Evolutionary conservation across 2,888 invertebrate genomes (phyloP).

Genomic region (Zele albiditarsus): DNA sequence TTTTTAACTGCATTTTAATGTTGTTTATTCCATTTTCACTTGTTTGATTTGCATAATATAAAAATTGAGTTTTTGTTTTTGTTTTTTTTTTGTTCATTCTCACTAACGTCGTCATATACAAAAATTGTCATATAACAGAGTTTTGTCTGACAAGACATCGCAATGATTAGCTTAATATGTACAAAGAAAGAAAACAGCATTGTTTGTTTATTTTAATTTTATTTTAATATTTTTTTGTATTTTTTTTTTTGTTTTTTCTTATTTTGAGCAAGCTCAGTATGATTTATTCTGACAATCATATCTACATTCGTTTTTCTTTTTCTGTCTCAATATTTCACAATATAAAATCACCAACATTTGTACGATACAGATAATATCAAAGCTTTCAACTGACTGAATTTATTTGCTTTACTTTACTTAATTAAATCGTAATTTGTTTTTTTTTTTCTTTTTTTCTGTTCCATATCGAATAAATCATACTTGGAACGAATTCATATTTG

Average conservation of each 20-base stretch:
- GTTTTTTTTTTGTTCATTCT: slow-evolving; percentile 45
- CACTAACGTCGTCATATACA: slow-evolving; percentile 61
- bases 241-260: slow-evolving; percentile 1
- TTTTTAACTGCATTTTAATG: slow-evolving; percentile 57
- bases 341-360: not conserved
- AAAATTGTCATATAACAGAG: slow-evolving; percentile 61
- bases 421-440: slow-evolving; percentile 19
- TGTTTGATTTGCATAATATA: slow-evolving; percentile 52
- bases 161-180: slow-evolving; percentile 59
- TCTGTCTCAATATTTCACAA: slow-evolving; percentile 20
- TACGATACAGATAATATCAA: not conserved
- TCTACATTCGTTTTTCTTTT: slow-evolving; percentile 34
- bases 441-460: slow-evolving; percentile 3
- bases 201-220: not conserved
- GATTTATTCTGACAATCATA: slow-evolving; percentile 51
- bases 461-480: slow-evolving; percentile 56
- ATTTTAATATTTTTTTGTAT: not conserved
- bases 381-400: not conserved
- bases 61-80: slow-evolving; percentile 47
- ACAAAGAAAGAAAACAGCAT: slow-evolving; percentile 47
- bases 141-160: slow-evolving; percentile 57
- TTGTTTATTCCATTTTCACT: slow-evolving; percentile 46
- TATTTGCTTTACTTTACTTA: not conserved
- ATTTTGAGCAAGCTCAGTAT: slow-evolving; percentile 54
- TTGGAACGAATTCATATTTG: slow-evolving; percentile 46